Base-by-base conservation (phyloP, 2,797 vertebrate genomes). In the Borostomias antarcticus region DNA sequence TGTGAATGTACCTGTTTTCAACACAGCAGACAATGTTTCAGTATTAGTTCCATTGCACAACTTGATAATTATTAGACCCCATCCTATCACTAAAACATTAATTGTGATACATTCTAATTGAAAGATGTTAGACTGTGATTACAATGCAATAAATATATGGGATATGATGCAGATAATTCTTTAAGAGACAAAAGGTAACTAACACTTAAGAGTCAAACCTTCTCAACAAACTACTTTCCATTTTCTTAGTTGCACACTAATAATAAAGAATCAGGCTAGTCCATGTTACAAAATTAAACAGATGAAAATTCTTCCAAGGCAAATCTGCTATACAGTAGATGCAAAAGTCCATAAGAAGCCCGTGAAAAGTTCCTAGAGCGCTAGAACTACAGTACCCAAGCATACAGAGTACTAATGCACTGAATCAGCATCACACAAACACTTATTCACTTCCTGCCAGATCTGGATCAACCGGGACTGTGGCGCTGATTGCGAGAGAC, bases 361-460 rank as follows among this genome's bases (percentile, higher is more conserved):
- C 50, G 58, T 75, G 69, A 78, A 80, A 80, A 74, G 69, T 5
- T 66, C 66, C 26, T 59, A 13, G 66, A 72, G 82, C 66, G 68
- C 62, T 74, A 80, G 82, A 80, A 77, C 75, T 74, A n/a, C n/a
- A n/a, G n/a, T n/a, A 69, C 85, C 73, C 66, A 64, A 72, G 73
- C 45, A 48, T 63, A 74, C 58, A 72, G 66, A 76, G 53, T 70
- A 76, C 73, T 72, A 82, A 76, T 72, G 73, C 72, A 79, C 75
- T 75, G 68, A 77, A 69, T 69, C 65, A 76, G 57, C 74, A 69
- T 72, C 62, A 58, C 62, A 77, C 78, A 71, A 72, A 35, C 33
- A 29, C 68, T 56, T 59, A 51, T 58, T 51, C 5, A 67, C 69
- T 75, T 64, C 65, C 57, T 63, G 68, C 54, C 65, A 69, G 65